Evolutionary conservation across 2,113 vertebrate genomes (phyloP), one percentile per base, ranked within the genome.

Genomic region (Austrofundulus limnaeus): DNA sequence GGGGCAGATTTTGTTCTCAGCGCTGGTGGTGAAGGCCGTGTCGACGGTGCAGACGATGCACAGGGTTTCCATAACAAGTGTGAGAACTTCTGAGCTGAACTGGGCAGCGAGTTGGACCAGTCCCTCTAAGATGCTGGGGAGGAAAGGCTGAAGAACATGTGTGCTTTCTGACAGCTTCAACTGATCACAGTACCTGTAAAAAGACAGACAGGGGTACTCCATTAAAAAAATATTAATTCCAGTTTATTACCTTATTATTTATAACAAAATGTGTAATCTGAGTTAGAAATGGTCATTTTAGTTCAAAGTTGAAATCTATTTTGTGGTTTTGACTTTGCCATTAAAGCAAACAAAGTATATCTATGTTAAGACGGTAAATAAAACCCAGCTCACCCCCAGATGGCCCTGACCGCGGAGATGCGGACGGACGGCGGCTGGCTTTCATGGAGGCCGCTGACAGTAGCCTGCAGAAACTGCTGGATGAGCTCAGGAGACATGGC

Each of bases 401-500:
- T 98, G 77, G 97, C 96, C 69, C 97, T 91, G 75, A 98, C 96
- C 0, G 95, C 96, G 11, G 97, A 99, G 75, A 99, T 98, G 3
- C 97, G 90, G 34, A 99, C 96, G 0, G 97, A 97, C 2, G 97
- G 96, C 1, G 96, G 94, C 51, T 98, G 97, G 39, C 91, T 95
- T 77, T 96, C 95, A 0, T 98, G 96, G 4, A 99, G 90, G 11
- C 97, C 97, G 54, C 96, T 97, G 64, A 98, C 97, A 0, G 97
- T 99, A 46, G 96, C 97, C 72, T 99, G 96, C 9, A 99, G 92
- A 81, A 99, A 98, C 91, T 98, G 97, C 89, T 98, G 96, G 85
- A 99, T 98, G 72, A 99, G 92, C 47, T 98, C 97, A 2, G 97
- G 96, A 43, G 95, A 96, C 97, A 99, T 99, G 20, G 95, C 95